phyloP scores from a whole-genome alignment of 30 jellyfish, hydroid and myxozoan genomes.

The Catostylus mosaicus region DNA sequence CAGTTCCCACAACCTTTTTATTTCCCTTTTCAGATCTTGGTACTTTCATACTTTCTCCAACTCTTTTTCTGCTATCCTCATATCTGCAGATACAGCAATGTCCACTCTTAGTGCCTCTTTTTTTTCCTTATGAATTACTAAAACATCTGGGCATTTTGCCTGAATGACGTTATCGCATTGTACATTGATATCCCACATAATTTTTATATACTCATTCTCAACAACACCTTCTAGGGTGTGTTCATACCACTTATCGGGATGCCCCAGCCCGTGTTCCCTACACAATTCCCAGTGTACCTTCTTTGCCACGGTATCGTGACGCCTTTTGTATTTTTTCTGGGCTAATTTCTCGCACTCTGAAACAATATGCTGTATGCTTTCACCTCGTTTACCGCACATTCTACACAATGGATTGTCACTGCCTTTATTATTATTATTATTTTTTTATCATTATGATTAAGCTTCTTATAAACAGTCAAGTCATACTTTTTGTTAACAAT shows the following conservation, averaged over 20 bases:
- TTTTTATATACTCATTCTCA: conserved; percentile 28
- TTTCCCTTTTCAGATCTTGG: too few relatives aligned
- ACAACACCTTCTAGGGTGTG: conserved; percentile 29
- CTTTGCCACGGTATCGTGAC: conserved; percentile 22
- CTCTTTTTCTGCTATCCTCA: conserved; percentile 19
- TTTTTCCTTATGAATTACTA: conserved; percentile 43
- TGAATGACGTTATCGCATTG: conserved; percentile 26
- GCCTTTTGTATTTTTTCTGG: conserved; percentile 29
- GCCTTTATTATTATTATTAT: too few relatives aligned
- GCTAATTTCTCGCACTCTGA: conserved; percentile 33
- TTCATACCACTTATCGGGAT: conserved; percentile 25
- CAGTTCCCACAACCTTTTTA: conserved; percentile 41
- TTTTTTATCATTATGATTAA: too few relatives aligned
- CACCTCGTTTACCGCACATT: conserved; percentile 25
- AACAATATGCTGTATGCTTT: conserved; percentile 23
- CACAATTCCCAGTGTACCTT: conserved; percentile 32
- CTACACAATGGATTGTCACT: too few relatives aligned
- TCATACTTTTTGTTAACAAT: too few relatives aligned
- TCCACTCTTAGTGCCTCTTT: conserved; percentile 6
- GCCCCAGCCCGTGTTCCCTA: background rate
- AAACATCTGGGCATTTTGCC: conserved; percentile 37
- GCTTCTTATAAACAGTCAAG: too few relatives aligned
- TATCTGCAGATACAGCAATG: conserved; percentile 26
- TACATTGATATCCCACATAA: conserved; percentile 27
- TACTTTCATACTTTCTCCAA: background rate